phyloP scores from a whole-genome alignment of 2,888 invertebrate genomes.

The Hydroisotoma schaefferi region DNA sequence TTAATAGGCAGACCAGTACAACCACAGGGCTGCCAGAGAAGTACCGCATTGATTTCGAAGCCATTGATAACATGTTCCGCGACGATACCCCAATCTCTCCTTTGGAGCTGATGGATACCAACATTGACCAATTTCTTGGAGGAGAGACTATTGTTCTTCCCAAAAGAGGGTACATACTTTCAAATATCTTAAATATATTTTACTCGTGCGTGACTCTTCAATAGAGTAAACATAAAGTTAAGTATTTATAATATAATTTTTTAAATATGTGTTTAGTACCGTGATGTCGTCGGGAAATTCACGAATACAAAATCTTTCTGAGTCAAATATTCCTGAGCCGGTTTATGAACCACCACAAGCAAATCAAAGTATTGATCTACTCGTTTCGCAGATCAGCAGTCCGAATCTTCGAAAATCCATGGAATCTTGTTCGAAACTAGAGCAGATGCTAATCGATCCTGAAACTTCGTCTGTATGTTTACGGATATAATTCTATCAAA shows the following conservation, averaged over 20 bases:
- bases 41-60: conserved; percentile 45
- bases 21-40: conserved; percentile 34
- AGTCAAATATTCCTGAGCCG: too few species aligned
- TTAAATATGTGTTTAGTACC: too few species aligned
- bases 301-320: too few species aligned
- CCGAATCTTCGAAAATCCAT: conserved; percentile 62
- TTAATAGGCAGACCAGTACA: conserved; percentile 2
- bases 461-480: conserved; percentile 25
- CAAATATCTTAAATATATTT: too few species aligned
- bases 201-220: too few species aligned
- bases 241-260: too few species aligned
- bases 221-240: too few species aligned
- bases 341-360: conserved; percentile 36
- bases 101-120: conserved; percentile 43
- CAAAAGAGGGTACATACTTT: conserved; percentile 30
- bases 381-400: conserved; percentile 63
- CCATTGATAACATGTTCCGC: conserved; percentile 43
- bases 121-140: conserved; percentile 30
- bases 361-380: conserved; percentile 53
- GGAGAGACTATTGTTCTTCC: conserved; percentile 28
- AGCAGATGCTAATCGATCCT: conserved; percentile 60
- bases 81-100: conserved; percentile 40
- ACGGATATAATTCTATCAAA: too few species aligned
- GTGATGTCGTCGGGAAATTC: too few species aligned
- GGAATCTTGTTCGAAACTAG: conserved; percentile 67